Percentiles rank a stretch among this genome's conserved stretches.
Conservation (phyloP, 2,113 vertebrate species). For the Pipra filicauda region DNA sequence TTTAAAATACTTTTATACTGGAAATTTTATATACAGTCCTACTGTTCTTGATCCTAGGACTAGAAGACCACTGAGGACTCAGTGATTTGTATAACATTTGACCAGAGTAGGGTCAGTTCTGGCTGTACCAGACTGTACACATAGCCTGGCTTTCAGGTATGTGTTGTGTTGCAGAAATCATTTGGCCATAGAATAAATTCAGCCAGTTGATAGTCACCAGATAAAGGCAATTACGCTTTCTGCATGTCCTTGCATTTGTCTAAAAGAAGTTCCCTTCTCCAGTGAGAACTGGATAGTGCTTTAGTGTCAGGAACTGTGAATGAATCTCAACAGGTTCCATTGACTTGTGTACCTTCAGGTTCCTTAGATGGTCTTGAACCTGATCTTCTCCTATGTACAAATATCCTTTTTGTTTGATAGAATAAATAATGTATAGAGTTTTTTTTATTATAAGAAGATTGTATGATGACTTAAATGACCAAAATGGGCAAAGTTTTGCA, state of each 20-base stretch:
- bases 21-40: background rate
- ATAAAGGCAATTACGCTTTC: fast-evolving
- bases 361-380: background rate
- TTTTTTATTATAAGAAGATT: background rate
- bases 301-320: fast-evolving
- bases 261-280: background rate
- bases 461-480: background rate
- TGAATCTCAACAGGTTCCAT: background rate
- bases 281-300: background rate
- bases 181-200: background rate
- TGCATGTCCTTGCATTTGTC: background rate
- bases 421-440: background rate
- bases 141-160: background rate
- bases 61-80: background rate
- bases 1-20: background rate
- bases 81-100: background rate
- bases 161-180: background rate
- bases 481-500: background rate
- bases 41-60: background rate
- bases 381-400: background rate
- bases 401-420: background rate
- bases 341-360: background rate
- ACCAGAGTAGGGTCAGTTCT: background rate
- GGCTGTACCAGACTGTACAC: fast-evolving
- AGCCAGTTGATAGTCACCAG: background rate